Evolutionary conservation across 2,888 invertebrate genomes (phyloP).

Genomic region (Metalampra italica): DNA sequence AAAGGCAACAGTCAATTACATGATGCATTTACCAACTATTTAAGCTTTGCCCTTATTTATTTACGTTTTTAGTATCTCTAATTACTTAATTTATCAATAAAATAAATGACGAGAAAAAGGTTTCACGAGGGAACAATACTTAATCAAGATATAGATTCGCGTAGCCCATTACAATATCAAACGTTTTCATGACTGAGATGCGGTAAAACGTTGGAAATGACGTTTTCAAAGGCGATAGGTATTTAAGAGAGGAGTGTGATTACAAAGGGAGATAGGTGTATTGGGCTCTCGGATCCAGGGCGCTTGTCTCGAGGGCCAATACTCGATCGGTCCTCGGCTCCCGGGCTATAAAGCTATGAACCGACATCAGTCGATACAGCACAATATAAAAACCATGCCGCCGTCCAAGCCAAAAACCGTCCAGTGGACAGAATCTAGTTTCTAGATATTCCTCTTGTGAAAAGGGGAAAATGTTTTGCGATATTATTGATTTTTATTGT

Average conservation of each 20-base stretch:
- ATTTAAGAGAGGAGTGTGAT: slow-evolving; percentile 23
- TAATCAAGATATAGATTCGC: slow-evolving; percentile 6
- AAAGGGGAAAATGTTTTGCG: too few species aligned
- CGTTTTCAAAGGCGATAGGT: slow-evolving; percentile 31
- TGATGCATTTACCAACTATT: too few species aligned
- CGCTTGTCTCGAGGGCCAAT: slow-evolving; percentile 61
- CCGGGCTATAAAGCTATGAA: slow-evolving; percentile 9
- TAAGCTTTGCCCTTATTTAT: too few species aligned
- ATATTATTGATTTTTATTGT: too few species aligned
- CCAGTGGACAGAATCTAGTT: too few species aligned
- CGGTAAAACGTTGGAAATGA: slow-evolving; percentile 33
- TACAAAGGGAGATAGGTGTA: slow-evolving; percentile 31
- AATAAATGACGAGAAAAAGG: too few species aligned
- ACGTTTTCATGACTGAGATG: slow-evolving; percentile 28
- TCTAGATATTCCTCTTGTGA: too few species aligned
- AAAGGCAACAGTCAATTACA: too few species aligned
- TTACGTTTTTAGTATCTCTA: too few species aligned
- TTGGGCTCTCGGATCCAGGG: slow-evolving; percentile 52
- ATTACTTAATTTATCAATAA: too few species aligned
- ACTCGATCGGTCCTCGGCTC: slow-evolving; percentile 50
- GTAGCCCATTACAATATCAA: slow-evolving; percentile 34
- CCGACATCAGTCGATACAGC: not conserved
- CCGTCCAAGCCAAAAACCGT: too few species aligned
- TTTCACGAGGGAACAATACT: not conserved
- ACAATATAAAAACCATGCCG: too few species aligned